These are phyloP conservation scores for Ciona savignyi DNA, from an alignment of 23 tunicate species.

Conservation along the genomic window DNA sequence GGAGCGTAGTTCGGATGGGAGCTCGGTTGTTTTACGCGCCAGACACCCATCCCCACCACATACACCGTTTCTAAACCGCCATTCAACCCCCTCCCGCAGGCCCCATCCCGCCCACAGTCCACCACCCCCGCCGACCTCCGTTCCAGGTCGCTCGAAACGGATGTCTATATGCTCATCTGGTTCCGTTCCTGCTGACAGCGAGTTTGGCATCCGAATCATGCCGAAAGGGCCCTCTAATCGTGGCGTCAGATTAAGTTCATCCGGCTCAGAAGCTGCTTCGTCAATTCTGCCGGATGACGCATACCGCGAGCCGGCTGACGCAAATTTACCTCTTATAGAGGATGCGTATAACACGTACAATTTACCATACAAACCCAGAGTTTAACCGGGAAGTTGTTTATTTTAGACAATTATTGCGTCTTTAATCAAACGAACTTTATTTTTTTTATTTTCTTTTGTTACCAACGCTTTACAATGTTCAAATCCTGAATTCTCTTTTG, in stretches of 20 bases:
- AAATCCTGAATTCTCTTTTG: too few species aligned
- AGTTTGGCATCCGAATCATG: background rate
- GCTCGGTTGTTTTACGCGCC: background rate
- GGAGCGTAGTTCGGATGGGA: background rate
- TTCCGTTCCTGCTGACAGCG: background rate
- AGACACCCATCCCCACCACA: background rate
- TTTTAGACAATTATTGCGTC: too few species aligned
- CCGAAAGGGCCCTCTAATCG: background rate
- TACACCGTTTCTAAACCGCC: background rate
- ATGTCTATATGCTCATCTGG: background rate
- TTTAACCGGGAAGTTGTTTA: background rate
- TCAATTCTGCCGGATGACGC: background rate
- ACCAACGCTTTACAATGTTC: too few species aligned
- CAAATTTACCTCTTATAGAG: constrained; percentile 3
- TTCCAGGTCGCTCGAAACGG: background rate
- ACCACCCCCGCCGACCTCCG: background rate
- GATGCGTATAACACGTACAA: constrained; percentile 11
- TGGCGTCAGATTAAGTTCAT: background rate
- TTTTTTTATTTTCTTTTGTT: too few species aligned
- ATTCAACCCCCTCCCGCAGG: background rate
- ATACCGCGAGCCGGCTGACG: constrained; percentile 15
- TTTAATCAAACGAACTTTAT: too few species aligned
- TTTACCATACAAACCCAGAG: background rate
- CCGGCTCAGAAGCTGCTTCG: background rate
- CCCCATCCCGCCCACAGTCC: background rate